Evolutionary conservation across 2,888 invertebrate genomes (phyloP).

Genomic region (Cephus nigrinus): DNA sequence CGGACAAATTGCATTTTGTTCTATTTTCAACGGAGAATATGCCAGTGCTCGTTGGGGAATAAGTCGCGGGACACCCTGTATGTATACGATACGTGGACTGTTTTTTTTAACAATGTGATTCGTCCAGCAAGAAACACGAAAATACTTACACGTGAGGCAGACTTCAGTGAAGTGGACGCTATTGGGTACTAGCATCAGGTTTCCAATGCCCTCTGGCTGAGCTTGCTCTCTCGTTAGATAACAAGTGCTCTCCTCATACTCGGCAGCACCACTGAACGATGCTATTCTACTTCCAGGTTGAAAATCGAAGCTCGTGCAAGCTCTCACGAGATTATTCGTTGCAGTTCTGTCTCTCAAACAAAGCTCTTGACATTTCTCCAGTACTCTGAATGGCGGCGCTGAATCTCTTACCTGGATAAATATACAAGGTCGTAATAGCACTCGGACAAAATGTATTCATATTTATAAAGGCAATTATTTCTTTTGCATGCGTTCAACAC

Average conservation of each 20-base stretch:
- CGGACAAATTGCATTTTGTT: too few relatives aligned
- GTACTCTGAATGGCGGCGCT: conserved; percentile 85
- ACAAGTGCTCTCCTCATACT: conserved; percentile 90
- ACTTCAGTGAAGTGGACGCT: conserved; percentile 92
- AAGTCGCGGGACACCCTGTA: too few relatives aligned
- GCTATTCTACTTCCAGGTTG: conserved; percentile 89
- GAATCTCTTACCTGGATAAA: conserved; percentile 77
- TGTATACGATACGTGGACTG: not conserved
- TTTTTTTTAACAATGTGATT: conserved; percentile 2
- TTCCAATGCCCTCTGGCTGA: conserved; percentile 88
- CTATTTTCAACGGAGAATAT: too few relatives aligned
- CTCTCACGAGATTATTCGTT: conserved; percentile 83
- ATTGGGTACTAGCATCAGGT: conserved; percentile 88
- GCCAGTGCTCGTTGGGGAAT: too few relatives aligned
- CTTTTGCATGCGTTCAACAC: not conserved
- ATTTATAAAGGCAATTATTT: not conserved
- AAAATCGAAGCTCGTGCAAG: conserved; percentile 91
- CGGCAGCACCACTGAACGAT: conserved; percentile 81
- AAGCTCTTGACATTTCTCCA: conserved; percentile 89
- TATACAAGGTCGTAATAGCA: not conserved
- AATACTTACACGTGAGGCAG: conserved; percentile 84
- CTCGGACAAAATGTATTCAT: not conserved
- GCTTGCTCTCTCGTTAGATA: conserved; percentile 88
- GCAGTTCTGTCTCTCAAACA: conserved; percentile 83
- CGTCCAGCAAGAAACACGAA: not conserved